Base-by-base conservation (phyloP, 2,888 invertebrate genomes). In the Drosophila borealis region DNA sequence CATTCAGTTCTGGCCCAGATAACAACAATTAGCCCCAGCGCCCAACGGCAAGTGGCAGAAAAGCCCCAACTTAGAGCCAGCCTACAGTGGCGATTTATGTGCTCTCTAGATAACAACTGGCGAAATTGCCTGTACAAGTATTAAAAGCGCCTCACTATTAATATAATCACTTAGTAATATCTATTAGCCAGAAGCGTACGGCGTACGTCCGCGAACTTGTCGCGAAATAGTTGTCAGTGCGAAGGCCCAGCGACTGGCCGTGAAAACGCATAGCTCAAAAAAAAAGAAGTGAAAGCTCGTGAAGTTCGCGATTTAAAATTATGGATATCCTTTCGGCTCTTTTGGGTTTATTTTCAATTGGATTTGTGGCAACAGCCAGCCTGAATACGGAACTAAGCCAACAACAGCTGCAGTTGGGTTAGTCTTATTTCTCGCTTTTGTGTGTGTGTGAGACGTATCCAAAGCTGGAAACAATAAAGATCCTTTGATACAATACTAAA, bases 101-200 rank as follows among this genome's bases (percentile, higher is more conserved):
- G 64, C 44, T 13, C 0, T 9, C 53, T 19, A 77, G 86, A 81
- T 80, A 85, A 81, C 65, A 60, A 41, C 42, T 53, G 56, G 68
- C 61, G 62, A 78, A 80, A 81, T 88, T 67, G 81, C 49, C 78
- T 71, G 71, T 74, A 86, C 84, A 80, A 69, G 88, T 68, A 74
- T 89, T 87, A 87, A 82, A 85, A 88, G 80, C 81, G 60, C 65
- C 79, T 69, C 75, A 80, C 88, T 83, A 83, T 84, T 84, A 79
- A 87, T 77, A 89, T 81, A 87, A 87, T 81, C 87, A 79, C 70
- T 84, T 87, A 79, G 89, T 87, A 81, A 84, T 87, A 85, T 81
- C 83, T 81, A 89, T 84, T 84, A 73, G 63, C 67, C 70, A 73
- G 78, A 69, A 65, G 49, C 64, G 54, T 49, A 55, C 45, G 59